Conservation (phyloP, 2,888 invertebrate genomes). For the Gasteruption jaculator region DNA sequence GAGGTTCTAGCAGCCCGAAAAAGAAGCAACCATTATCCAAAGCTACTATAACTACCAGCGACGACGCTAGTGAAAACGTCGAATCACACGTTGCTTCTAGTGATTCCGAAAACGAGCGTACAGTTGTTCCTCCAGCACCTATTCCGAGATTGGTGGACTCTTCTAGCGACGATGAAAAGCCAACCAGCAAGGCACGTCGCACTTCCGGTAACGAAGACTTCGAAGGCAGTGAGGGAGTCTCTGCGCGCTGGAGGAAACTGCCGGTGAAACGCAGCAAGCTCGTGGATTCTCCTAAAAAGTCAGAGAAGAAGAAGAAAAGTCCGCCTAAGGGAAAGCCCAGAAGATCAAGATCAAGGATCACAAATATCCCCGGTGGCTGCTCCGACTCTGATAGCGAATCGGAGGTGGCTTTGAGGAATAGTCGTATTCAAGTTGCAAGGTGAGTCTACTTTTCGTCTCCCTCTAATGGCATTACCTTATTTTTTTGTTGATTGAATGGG, state of each 20-base stretch:
- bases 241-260: conserved; percentile 35
- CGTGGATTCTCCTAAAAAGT: conserved; percentile 40
- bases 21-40: conserved; percentile 51
- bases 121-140: conserved; percentile 16
- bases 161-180: conserved; percentile 40
- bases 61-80: conserved; percentile 46
- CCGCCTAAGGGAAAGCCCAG: conserved; percentile 48
- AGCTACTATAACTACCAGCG: conserved; percentile 45
- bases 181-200: conserved; percentile 23
- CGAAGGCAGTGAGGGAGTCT: conserved; percentile 24
- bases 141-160: conserved; percentile 31
- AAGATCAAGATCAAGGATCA: conserved; percentile 38
- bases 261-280: conserved; percentile 38
- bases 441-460: conserved; percentile 14
- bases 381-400: conserved; percentile 46
- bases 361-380: conserved; percentile 33
- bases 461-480: too few species aligned
- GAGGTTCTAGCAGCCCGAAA: conserved; percentile 29
- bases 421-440: conserved; percentile 35
- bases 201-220: conserved; percentile 37
- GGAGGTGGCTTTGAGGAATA: conserved; percentile 36
- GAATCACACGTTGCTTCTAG: conserved; percentile 38
- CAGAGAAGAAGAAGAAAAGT: conserved; percentile 42
- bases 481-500: too few species aligned
- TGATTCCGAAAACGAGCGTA: conserved; percentile 46